Evolutionary conservation across 2,888 invertebrate species (phyloP).

Genomic region (Pherbina coryleti): DNA sequence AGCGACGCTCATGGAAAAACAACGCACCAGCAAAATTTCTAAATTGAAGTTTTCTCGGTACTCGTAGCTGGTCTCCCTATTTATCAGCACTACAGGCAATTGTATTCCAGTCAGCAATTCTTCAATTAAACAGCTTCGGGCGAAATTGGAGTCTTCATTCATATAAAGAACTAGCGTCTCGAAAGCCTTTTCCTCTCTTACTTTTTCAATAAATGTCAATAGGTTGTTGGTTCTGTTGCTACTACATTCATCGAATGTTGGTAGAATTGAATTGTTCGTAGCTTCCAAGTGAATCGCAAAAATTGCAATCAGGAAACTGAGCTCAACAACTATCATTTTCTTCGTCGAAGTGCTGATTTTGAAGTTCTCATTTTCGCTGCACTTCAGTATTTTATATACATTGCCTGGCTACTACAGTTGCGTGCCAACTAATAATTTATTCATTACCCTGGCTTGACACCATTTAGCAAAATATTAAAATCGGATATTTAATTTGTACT

Average conservation of each 20-base stretch:
- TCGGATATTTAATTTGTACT: too few species aligned
- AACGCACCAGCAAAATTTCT: constrained; percentile 14
- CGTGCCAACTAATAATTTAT: constrained; percentile 7
- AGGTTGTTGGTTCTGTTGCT: not conserved
- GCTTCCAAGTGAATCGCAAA: not conserved
- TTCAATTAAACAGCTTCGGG: not conserved
- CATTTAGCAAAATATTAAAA: not conserved
- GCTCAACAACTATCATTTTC: not conserved
- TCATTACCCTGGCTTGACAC: not conserved
- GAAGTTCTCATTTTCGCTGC: not conserved
- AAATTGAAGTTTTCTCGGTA: constrained; percentile 4
- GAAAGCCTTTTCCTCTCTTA: not conserved
- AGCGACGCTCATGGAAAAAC: not conserved
- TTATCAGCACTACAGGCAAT: constrained; percentile 11
- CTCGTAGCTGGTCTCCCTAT: constrained; percentile 9
- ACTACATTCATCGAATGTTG: not conserved
- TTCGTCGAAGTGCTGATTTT: not conserved
- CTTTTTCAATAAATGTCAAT: not conserved
- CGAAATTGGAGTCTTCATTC: not conserved
- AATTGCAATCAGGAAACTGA: not conserved
- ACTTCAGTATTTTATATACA: not conserved
- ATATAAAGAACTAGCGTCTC: constrained; percentile 9
- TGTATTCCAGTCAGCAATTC: not conserved
- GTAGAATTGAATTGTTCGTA: not conserved
- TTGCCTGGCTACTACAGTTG: not conserved